Evolutionary conservation across 1,140 invertebrate genomes (phyloP).

Genomic region (Pinna nobilis): DNA sequence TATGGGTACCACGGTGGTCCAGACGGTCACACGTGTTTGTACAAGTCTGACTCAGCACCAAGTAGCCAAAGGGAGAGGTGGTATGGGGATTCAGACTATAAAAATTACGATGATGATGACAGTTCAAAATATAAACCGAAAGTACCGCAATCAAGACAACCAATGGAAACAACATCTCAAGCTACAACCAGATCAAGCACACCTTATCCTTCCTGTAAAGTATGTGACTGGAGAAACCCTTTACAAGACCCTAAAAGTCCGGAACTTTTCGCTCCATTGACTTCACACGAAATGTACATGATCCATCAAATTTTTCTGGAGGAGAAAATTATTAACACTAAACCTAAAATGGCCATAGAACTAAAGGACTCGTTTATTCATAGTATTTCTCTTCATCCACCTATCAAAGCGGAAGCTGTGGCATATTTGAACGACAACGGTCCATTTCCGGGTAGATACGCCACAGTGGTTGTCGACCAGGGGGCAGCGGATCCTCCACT

Average conservation of each 20-base stretch:
- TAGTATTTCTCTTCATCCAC: conserved; percentile 48
- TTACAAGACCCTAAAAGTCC: conserved; percentile 35
- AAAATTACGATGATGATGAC: no score
- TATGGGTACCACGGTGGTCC: conserved; percentile 15
- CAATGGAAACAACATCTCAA: no score
- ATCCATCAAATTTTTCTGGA: conserved; percentile 28
- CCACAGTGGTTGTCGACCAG: conserved; percentile 54
- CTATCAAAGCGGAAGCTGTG: conserved; percentile 51
- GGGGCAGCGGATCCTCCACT: conserved; percentile 47
- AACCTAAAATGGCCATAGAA: conserved; percentile 1
- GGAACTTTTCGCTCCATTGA: conserved; percentile 49
- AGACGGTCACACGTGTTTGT: neutral
- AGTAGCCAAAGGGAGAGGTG: no score
- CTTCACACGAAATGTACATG: conserved; percentile 34
- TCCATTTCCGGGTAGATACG: conserved; percentile 50
- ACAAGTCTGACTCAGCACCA: no score
- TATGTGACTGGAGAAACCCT: conserved; percentile 28
- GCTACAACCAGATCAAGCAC: neutral
- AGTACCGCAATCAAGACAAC: no score
- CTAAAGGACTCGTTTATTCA: conserved; percentile 50
- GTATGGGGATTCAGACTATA: no score
- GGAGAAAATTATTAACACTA: conserved; percentile 37
- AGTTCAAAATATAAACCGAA: no score
- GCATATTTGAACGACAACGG: conserved; percentile 50
- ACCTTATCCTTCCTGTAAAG: neutral